A percentile compares a stretch with the other conserved stretches of the same genome.
Conservation (phyloP, 2,888 invertebrate genomes). For the Heteropelma amictum region DNA sequence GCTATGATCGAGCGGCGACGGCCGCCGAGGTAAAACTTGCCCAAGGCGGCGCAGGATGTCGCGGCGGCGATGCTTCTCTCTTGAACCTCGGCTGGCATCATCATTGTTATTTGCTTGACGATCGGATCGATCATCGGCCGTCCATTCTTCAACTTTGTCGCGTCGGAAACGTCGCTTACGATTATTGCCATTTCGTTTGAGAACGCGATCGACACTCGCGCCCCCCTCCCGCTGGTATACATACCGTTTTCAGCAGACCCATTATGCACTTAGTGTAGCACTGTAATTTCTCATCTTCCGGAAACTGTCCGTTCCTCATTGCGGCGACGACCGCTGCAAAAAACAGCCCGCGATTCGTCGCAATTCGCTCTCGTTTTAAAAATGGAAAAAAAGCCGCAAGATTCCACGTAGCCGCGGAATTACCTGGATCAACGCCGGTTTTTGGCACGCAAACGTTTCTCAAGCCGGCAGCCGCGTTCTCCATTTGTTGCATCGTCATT, state of each 20-base stretch:
- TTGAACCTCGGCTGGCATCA: conserved; percentile 58
- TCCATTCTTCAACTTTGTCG: conserved; percentile 70
- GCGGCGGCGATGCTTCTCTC: conserved; percentile 46
- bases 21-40: conserved; percentile 41
- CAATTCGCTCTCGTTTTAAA: too few species aligned
- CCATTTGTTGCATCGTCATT: conserved; percentile 81
- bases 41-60: conserved; percentile 44
- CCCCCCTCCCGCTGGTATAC: too few species aligned
- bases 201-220: too few species aligned
- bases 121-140: conserved; percentile 79
- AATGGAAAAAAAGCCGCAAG: neutral
- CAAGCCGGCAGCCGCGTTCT: conserved; percentile 82
- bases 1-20: neutral
- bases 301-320: conserved; percentile 61
- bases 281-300: conserved; percentile 68
- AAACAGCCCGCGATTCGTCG: too few species aligned
- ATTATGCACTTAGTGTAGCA: conserved; percentile 80
- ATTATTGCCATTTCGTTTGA: neutral
- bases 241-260: conserved; percentile 80
- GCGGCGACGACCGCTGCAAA: conserved; percentile 58
- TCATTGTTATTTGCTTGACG: conserved; percentile 76
- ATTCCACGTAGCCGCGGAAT: conserved; percentile 38
- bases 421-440: conserved; percentile 81
- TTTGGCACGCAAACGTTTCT: conserved; percentile 84
- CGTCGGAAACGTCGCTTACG: too few species aligned